Evolutionary conservation across 2,888 invertebrate genomes (phyloP), one percentile per base, ranked within the genome.

Genomic region (Hedya salicella): DNA sequence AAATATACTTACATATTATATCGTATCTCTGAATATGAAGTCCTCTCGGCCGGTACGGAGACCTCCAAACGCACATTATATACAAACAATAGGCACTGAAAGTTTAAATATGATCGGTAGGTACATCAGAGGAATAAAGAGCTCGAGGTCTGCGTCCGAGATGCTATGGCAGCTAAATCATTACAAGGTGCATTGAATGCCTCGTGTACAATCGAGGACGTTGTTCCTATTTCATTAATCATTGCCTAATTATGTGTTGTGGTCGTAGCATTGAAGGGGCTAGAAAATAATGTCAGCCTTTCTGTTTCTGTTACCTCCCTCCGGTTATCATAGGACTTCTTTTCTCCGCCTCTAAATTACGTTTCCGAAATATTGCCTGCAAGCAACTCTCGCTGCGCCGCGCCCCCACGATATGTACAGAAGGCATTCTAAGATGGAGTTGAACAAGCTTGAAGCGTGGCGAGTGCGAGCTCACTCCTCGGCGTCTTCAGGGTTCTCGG

Each of bases 41-140:
- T 77, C 75, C 71, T 75, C 71, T 69, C 70, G 76, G 73, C 73
- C 69, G 71, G 63, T 62, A 68, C 71, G 67, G 62, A 68, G 70
- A 76, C 75, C 76, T 72, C 71, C 76, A 74, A 80, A 74, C 78
- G 77, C 78, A 78, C 75, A 76, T 78, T 30, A 44, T 84, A 80
- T 83, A 84, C 82, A 86, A 85, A 88, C 78, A 85, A 88, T 84
- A 89, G 88, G 85, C 88, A 88, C 89, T 87, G 85, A 82, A 86
- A 80, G 73, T 79, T 79, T 82, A 83, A 83, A 80, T 82, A 76
- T 82, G 79, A 80, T 75, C 71, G 73, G 77, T 75, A 74, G 75
- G 77, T 75, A 75, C 73, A 74, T 73, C 68, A 76, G n/a, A n/a
- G 76, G 73, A 79, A 73, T 70, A 73, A 77, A 73, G 70, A 68